phyloP scores from a whole-genome alignment of 2,888 invertebrate species.

The Petrolisthes manimaculis region DNA sequence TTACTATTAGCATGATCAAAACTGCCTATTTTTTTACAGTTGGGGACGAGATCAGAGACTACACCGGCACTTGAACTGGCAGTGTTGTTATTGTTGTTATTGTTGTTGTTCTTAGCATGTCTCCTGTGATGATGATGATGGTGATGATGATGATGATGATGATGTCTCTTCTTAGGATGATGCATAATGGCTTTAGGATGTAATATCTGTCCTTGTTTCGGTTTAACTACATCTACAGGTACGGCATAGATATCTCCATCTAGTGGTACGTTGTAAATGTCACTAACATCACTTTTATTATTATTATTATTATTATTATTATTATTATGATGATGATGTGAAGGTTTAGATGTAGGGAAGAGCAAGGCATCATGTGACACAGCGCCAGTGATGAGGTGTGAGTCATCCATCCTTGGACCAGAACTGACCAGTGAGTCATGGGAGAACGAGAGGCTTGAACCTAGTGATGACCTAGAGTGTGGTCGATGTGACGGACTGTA shows the following conservation, averaged over 20 bases:
- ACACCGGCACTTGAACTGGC: slow-evolving; percentile 45
- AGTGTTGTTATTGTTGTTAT: slow-evolving; percentile 7
- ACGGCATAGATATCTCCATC: slow-evolving; percentile 90
- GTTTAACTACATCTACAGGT: slow-evolving; percentile 84
- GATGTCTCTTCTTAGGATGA: slow-evolving; percentile 59
- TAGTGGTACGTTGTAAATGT: slow-evolving; percentile 89
- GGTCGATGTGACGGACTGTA: slow-evolving; percentile 79
- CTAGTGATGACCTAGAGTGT: slow-evolving; percentile 82
- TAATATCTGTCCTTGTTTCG: slow-evolving; percentile 68
- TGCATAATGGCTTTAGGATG: slow-evolving; percentile 60
- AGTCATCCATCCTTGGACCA: slow-evolving; percentile 83
- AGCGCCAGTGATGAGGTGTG: slow-evolving; percentile 88
- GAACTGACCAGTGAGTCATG: slow-evolving; percentile 83
- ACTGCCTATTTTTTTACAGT: slow-evolving; percentile 46
- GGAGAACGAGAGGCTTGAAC: slow-evolving; percentile 82
- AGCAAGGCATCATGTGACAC: slow-evolving; percentile 85
- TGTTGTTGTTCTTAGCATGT: slow-evolving; percentile 41
- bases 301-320: too few relatives aligned
- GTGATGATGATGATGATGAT: background rate
- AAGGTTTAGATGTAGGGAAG: slow-evolving; percentile 76
- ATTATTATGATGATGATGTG: slow-evolving; percentile 28
- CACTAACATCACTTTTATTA: slow-evolving; percentile 74
- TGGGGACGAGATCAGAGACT: slow-evolving; percentile 14
- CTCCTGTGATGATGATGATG: slow-evolving; percentile 27
- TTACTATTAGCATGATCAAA: slow-evolving; percentile 36